A percentile compares a stretch with the other conserved stretches of the same genome.
Conservation (phyloP, 2,797 vertebrate species). For the Eleutherodactylus coqui region DNA sequence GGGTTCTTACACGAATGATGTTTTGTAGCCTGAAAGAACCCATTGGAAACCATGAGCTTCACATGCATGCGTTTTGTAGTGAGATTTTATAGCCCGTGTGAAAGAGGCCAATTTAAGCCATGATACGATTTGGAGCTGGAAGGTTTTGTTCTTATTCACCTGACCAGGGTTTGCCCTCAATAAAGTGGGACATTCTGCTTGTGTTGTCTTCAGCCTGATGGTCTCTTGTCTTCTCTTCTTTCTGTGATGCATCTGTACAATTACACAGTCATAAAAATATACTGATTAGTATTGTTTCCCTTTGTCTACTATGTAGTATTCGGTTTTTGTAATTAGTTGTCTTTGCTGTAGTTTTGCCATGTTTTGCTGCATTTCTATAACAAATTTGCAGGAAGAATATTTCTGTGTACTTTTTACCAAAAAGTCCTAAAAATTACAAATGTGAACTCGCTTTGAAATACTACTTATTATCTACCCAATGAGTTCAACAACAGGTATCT, state of each 20-base stretch:
- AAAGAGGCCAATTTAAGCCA: not conserved
- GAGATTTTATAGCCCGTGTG: no score
- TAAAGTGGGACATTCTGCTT: slow-evolving; percentile 33
- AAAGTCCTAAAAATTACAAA: not conserved
- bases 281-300: not conserved
- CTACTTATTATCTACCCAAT: no score
- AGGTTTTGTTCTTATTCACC: slow-evolving; percentile 63
- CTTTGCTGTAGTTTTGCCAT: not conserved
- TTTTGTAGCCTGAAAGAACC: no score
- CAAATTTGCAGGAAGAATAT: not conserved
- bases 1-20: no score
- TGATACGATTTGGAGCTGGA: not conserved
- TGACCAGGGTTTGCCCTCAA: slow-evolving; percentile 71
- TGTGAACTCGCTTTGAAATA: no score
- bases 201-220: not conserved
- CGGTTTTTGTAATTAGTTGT: not conserved
- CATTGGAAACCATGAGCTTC: no score
- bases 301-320: not conserved
- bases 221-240: slow-evolving; percentile 22
- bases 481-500: not conserved
- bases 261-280: not conserved
- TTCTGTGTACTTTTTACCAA: not conserved
- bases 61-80: no score
- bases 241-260: slow-evolving; percentile 61
- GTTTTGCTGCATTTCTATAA: not conserved